Evolutionary conservation across 2,888 invertebrate genomes (phyloP).

Genomic region (Melitaea athalia): DNA sequence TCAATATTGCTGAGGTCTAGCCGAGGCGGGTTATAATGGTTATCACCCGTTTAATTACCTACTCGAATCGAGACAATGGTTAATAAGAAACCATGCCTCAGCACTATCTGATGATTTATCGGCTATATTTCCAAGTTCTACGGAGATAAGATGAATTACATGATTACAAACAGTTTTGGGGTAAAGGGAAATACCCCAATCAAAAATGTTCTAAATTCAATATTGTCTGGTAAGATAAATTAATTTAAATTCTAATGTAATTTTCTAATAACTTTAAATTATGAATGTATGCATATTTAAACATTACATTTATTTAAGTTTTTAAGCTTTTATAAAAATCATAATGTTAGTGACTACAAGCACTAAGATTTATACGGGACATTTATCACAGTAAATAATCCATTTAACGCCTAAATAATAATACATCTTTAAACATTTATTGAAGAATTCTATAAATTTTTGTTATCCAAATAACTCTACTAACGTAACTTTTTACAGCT

Average conservation of each 20-base stretch:
- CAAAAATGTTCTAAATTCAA: conserved; percentile 6
- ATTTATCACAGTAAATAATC: no score
- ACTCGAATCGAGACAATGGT: conserved; percentile 73
- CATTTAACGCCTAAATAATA: no score
- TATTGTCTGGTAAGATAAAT: neutral
- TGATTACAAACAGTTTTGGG: conserved; percentile 58
- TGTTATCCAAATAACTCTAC: no score
- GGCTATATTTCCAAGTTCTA: conserved; percentile 62
- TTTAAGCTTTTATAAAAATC: neutral
- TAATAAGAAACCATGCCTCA: conserved; percentile 77
- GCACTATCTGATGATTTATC: conserved; percentile 74
- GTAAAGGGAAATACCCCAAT: conserved; percentile 39
- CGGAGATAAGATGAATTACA: conserved; percentile 68
- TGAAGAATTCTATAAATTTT: no score
- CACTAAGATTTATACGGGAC: no score
- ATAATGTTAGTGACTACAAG: no score
- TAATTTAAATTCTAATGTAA: no score
- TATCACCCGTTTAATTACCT: conserved; percentile 78
- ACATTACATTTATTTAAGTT: neutral
- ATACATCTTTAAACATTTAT: no score
- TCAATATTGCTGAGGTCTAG: conserved; percentile 74
- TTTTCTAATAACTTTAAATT: neutral
- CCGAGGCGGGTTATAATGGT: conserved; percentile 67
- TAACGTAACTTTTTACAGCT: no score
- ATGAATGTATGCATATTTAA: neutral